Conservation (phyloP, 2,113 vertebrate genomes). For the Pelecanoides urinatrix region DNA sequence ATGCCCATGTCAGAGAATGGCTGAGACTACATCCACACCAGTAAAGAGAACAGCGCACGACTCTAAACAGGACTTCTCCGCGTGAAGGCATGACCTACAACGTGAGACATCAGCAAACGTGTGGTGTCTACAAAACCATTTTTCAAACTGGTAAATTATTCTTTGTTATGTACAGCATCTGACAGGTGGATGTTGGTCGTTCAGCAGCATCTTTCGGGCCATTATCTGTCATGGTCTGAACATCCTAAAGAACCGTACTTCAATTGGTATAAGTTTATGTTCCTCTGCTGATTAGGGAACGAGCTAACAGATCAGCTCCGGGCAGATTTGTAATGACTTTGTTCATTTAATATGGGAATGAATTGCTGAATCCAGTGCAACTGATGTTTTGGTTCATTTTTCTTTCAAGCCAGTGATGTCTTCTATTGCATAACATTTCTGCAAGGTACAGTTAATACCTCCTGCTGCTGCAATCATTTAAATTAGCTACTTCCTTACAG, state of each 20-base stretch:
- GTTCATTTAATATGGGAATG: neutral
- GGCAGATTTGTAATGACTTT: neutral
- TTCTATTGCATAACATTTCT: constrained; percentile 20
- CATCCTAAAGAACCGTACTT: neutral
- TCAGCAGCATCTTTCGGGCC: neutral
- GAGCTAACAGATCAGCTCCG: neutral
- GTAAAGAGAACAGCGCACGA: neutral
- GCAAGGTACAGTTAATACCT: constrained; percentile 39
- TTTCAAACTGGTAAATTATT: neutral
- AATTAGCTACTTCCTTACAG: constrained; percentile 32
- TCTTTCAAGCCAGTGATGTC: neutral
- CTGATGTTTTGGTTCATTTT: neutral
- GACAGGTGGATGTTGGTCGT: neutral
- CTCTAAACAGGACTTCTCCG: neutral
- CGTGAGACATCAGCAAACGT: rapidly evolving
- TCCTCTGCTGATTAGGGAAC: neutral
- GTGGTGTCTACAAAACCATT: neutral
- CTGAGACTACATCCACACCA: neutral
- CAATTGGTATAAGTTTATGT: neutral
- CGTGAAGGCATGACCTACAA: neutral
- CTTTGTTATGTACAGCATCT: too few relatives aligned
- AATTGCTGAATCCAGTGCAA: neutral
- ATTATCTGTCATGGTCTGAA: neutral
- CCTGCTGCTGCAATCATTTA: neutral
- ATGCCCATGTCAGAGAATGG: neutral